These are phyloP conservation scores for Autographa pulchrina DNA, from an alignment of 2,888 invertebrate species.

Conservation along the genomic window DNA sequence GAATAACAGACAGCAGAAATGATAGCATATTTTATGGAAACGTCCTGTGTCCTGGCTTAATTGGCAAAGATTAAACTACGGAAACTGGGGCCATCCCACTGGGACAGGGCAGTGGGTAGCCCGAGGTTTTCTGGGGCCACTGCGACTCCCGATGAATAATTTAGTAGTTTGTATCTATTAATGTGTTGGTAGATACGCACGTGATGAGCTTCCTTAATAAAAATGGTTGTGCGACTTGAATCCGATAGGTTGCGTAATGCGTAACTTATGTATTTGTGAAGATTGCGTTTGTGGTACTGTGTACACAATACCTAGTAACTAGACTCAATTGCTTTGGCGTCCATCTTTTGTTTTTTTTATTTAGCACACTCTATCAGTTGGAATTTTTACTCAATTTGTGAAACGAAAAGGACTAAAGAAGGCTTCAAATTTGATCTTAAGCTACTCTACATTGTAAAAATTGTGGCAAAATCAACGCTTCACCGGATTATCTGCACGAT, in stretches of 20 bases:
- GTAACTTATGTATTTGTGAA: slow-evolving; percentile 36
- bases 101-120: slow-evolving; percentile 50
- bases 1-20: slow-evolving; percentile 32
- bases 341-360: neutral
- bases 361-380: neutral
- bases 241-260: slow-evolving; percentile 43
- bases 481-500: neutral
- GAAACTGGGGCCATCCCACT: slow-evolving; percentile 58
- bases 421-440: no score
- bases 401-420: no score
- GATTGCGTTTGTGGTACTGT: neutral
- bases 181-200: slow-evolving; percentile 58
- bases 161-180: slow-evolving; percentile 64
- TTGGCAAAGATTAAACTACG: slow-evolving; percentile 64
- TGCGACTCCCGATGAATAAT: slow-evolving; percentile 66
- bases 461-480: neutral
- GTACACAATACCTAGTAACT: neutral
- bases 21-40: slow-evolving; percentile 41
- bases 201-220: slow-evolving; percentile 60
- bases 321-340: neutral
- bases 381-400: neutral
- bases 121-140: slow-evolving; percentile 56
- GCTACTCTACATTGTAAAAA: neutral
- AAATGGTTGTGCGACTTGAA: slow-evolving; percentile 40
- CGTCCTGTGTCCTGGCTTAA: slow-evolving; percentile 53